These are phyloP conservation scores for Rhodophaea formosa DNA, from an alignment of 2,888 invertebrate genomes.

Conservation along the genomic window DNA sequence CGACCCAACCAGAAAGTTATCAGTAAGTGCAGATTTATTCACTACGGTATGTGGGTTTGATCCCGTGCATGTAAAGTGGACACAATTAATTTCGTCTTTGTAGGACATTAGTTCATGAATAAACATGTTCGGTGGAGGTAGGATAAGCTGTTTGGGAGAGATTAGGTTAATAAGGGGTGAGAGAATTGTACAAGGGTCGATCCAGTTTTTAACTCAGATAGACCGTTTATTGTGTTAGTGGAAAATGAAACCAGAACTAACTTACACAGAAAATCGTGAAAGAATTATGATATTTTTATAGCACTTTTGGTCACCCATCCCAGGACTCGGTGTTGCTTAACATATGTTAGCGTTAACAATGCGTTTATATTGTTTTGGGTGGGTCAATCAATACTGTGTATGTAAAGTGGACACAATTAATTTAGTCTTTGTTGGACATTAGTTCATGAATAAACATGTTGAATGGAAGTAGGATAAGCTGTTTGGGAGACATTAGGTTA, in stretches of 20 bases:
- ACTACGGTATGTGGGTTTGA: conserved; percentile 2
- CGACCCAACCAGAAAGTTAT: conserved; percentile 6
- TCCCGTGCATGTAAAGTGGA: conserved; percentile 12
- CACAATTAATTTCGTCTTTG: conserved; percentile 13
- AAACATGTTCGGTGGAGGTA: conserved; percentile 10
- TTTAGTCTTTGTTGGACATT: conserved; percentile 10
- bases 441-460: conserved; percentile 17
- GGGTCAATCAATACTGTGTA: conserved; percentile 9
- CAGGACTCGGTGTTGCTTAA: too few species aligned
- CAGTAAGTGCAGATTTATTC: conserved; percentile 15
- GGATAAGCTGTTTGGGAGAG: conserved; percentile 1
- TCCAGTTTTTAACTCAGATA: too few species aligned
- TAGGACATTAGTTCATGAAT: conserved; percentile 14
- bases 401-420: conserved; percentile 11
- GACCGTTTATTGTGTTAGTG: too few species aligned
- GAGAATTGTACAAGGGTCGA: too few species aligned
- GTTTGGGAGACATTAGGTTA: background rate
- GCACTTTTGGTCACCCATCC: too few species aligned
- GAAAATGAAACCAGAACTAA: too few species aligned
- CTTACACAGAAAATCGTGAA: too few species aligned
- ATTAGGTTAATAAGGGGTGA: background rate
- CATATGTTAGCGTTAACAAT: too few species aligned
- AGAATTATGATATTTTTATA: too few species aligned
- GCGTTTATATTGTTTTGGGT: too few species aligned
- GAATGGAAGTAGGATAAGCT: background rate